Conservation (phyloP, 2,113 vertebrate species). For the Steatornis caripensis region DNA sequence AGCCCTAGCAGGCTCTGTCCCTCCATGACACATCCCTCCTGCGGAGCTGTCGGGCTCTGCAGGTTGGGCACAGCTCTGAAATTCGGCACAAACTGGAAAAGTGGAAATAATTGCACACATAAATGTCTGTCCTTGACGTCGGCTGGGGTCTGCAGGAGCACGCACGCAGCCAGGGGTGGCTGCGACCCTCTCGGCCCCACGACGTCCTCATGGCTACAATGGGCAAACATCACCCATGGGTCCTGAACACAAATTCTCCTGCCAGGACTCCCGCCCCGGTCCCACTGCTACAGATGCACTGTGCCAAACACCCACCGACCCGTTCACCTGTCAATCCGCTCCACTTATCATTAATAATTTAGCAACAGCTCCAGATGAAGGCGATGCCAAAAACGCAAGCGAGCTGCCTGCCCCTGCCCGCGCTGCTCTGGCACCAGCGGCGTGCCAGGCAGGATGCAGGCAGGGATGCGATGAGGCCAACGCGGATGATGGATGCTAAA, state of each 20-base stretch:
- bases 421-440: accelerated
- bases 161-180: accelerated
- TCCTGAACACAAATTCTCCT: neutral
- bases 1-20: neutral
- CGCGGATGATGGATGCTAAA: accelerated
- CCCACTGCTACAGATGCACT: accelerated
- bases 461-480: neutral
- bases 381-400: neutral
- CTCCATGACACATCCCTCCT: accelerated
- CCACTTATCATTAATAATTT: neutral
- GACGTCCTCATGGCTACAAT: accelerated
- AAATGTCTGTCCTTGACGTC: accelerated
- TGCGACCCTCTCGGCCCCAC: accelerated
- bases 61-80: neutral
- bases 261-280: accelerated
- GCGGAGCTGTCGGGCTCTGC: accelerated
- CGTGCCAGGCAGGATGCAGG: neutral
- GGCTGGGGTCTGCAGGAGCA: accelerated
- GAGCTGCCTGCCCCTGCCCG: neutral
- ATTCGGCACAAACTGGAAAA: neutral
- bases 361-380: neutral
- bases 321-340: neutral
- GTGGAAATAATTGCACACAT: neutral
- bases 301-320: neutral
- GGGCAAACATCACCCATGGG: neutral